Base-by-base conservation (phyloP, 2,888 invertebrate genomes). In the Venusia cambrica region DNA sequence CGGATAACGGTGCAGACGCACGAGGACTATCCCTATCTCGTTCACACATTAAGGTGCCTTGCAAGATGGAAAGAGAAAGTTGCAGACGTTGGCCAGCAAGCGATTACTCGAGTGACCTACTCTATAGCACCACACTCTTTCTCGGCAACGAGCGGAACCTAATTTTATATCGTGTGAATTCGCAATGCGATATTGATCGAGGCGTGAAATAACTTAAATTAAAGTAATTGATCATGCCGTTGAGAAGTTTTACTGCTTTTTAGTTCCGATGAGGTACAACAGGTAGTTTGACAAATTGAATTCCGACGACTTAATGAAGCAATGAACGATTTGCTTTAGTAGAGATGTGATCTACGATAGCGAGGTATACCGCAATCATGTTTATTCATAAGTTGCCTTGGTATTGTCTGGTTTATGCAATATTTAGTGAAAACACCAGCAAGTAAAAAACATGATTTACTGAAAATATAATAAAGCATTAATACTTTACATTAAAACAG, bases 81-180 rank as follows among this genome's bases (percentile, higher is more conserved):
- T 13, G 61, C 66, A 67, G 73, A 72, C 75, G 70, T 64, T 71
- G 67, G 71, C 72, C 71, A 63, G 76, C 74, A 73, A 77, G 69
- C 73, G 68, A 80, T 83, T 83, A 85, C 83, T 85, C 85, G 87
- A 87, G 75, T 88, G 88, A 88, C 88, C 88, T 84, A 88, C 85
- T 87, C 81, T 74, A 69, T 36, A 59, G 73, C 68, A 74, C 79
- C n/a, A 85, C 76, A 87, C 88, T 89, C 88, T 88, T 88, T 88
- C 88, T 89, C 81, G 78, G 73, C 74, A 66, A 76, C 81, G 81
- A 83, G 72, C 75, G 80, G 75, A 81, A 87, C 85, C 87, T 85
- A 84, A 84, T 87, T 87, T 79, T 73, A 70, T 74, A 70, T 69
- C 75, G 74, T 76, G 76, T 76, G 76, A 78, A 80, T 78, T 77